Conservation (phyloP, 1,140 invertebrate genomes). For the Achatina immaculata region DNA sequence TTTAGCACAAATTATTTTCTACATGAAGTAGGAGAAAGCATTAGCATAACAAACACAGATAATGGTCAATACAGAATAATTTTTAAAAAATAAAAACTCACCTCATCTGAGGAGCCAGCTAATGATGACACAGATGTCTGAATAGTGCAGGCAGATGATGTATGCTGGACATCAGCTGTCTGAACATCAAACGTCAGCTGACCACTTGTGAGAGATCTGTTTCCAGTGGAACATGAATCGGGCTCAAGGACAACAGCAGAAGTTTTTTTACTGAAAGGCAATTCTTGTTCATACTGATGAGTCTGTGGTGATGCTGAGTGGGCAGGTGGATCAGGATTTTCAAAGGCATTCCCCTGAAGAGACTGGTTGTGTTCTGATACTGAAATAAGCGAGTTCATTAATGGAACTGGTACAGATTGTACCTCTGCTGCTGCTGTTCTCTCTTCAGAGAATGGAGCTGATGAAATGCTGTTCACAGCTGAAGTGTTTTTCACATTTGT, state of each 20-base stretch:
- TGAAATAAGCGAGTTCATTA: background rate
- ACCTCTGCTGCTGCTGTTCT: too few relatives aligned
- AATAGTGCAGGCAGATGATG: background rate
- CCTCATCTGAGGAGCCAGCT: background rate
- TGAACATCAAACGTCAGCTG: background rate
- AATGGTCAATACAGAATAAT: too few relatives aligned
- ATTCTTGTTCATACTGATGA: background rate
- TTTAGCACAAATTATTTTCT: too few relatives aligned
- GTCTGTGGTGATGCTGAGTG: too few relatives aligned
- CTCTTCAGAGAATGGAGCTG: too few relatives aligned
- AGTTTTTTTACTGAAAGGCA: background rate
- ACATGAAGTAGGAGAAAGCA: too few relatives aligned
- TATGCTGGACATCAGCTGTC: background rate
- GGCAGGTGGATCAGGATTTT: background rate
- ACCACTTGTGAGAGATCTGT: background rate
- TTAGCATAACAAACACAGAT: too few relatives aligned
- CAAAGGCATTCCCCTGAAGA: background rate
- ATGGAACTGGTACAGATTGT: too few relatives aligned
- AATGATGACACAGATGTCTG: background rate
- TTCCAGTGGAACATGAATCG: background rate
- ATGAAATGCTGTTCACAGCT: too few relatives aligned
- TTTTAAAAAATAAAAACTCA: background rate
- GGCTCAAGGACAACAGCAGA: background rate
- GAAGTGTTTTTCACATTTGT: too few relatives aligned
- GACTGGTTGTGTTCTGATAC: background rate